Evolutionary conservation across 92 coral and sea anemone genomes (phyloP), one percentile per base, ranked within the genome.

Genomic region (Palythoa caribaeorum): DNA sequence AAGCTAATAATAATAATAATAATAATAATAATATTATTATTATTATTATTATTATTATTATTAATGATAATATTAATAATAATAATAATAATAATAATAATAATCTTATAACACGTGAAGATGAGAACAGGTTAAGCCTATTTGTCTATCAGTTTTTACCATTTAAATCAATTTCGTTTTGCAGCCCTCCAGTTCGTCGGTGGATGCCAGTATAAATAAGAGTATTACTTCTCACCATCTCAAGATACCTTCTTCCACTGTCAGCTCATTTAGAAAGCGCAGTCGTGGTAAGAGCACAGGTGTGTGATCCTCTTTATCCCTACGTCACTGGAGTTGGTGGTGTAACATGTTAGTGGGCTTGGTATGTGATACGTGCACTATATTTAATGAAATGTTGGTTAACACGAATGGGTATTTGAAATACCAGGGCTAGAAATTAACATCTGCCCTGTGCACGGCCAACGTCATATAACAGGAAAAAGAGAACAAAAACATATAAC

Each of bases 261-360:
- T 86, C n/a, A 92, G 89, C 71, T 88, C 98, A 17, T 77, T 88
- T 35, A 86, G 88, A 71, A 83, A 89, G 77, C 90, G 86, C 37
- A 36, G 79, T 11, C 88, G 77, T 39, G 62, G 86, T 48, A 86
- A 83, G 52, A 17, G 68, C 10, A 71, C 79, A 93, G 98, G 98
- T 94, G 84, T 1, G 37, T 1, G 37, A 7, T 28, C 3, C 38
- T 71, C 47, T 35, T 28, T 15, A 12, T 71, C 5, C 1, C 11
- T 20, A 68, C 14, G 4, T 68, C 39, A 17, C 38, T n/a, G 71
- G 28, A 19, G 2, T 2, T 1, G 28, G 1, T 11, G 14, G 4
- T 13, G 13, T 44, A 44, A 8, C 0, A 44, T 3, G 7, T 44
- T 44, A 44, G 50, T 44, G 50, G 7, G 50, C 7, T 3, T 44